phyloP scores from a whole-genome alignment of 2,888 invertebrate genomes.

The Apamea sordens region DNA sequence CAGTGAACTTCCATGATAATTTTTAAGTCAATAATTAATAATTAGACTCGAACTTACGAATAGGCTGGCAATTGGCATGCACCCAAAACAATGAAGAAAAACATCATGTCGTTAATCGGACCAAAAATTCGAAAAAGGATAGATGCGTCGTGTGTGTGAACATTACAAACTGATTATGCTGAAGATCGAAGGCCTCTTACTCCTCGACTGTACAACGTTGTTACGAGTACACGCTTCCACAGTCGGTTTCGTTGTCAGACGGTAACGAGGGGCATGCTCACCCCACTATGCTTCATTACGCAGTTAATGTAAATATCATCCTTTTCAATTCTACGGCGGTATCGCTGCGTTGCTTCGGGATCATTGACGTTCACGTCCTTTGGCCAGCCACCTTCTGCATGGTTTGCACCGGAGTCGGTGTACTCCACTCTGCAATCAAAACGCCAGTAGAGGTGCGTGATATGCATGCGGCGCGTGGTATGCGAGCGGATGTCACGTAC shows the following conservation, averaged over 20 bases:
- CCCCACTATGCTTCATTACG: slow-evolving; percentile 88
- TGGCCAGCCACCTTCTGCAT: slow-evolving; percentile 96
- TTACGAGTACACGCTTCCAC: background rate
- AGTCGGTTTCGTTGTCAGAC: too few species aligned
- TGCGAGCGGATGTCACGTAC: slow-evolving; percentile 59
- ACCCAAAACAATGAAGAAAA: background rate
- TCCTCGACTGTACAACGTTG: background rate
- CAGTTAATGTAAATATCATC: slow-evolving; percentile 93
- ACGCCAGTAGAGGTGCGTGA: background rate
- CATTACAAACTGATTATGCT: background rate
- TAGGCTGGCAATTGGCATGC: background rate
- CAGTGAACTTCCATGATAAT: background rate
- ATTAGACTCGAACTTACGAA: background rate
- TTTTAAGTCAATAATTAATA: background rate
- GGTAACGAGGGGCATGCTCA: slow-evolving; percentile 53
- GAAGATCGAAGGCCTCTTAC: background rate
- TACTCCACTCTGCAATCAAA: slow-evolving; percentile 88
- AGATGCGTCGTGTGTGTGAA: background rate
- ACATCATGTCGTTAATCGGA: background rate
- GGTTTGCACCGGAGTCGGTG: slow-evolving; percentile 91
- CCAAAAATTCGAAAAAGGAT: background rate
- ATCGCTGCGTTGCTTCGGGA: slow-evolving; percentile 54
- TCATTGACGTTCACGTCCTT: slow-evolving; percentile 89
- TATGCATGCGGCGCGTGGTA: background rate
- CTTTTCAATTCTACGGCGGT: slow-evolving; percentile 56